Evolutionary conservation across 2,113 vertebrate genomes (phyloP).

Genomic region (Trogon surrucura): DNA sequence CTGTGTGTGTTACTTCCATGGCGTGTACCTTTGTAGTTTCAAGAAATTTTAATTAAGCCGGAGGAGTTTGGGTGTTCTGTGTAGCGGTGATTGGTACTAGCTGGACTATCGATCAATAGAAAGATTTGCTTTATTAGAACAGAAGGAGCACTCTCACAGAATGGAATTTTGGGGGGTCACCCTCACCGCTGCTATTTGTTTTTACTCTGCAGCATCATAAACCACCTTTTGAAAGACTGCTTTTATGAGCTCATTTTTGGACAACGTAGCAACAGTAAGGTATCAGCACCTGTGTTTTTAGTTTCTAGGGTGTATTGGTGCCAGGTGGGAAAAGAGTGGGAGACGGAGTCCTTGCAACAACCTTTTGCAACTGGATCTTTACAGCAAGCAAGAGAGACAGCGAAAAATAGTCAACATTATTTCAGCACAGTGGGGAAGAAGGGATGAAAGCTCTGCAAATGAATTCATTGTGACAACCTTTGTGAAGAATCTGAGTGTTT

Average conservation of each 20-base stretch:
- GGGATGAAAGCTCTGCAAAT: conserved; percentile 65
- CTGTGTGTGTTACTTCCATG: background rate
- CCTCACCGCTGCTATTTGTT: fast-evolving
- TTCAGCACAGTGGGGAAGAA: conserved; percentile 64
- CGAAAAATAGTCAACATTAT: conserved; percentile 39
- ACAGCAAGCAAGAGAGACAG: conserved; percentile 16
- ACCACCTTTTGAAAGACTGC: background rate
- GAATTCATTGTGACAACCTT: conserved; percentile 74
- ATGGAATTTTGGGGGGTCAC: background rate
- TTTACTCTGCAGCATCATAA: background rate
- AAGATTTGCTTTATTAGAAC: background rate
- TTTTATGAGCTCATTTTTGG: background rate
- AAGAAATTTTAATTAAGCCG: background rate
- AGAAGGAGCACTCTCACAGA: background rate
- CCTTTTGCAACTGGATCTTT: conserved; percentile 11
- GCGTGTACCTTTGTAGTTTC: background rate
- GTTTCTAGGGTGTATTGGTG: background rate
- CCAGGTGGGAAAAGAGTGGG: conserved; percentile 22
- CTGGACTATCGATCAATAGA: background rate
- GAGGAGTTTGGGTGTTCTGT: background rate
- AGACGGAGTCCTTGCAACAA: background rate
- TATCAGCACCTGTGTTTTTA: background rate
- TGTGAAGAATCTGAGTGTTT: conserved; percentile 66
- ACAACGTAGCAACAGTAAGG: background rate
- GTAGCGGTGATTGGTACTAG: background rate